These are phyloP conservation scores for Lathamus discolor DNA, from an alignment of 2,113 vertebrate genomes.

Conservation along the genomic window DNA sequence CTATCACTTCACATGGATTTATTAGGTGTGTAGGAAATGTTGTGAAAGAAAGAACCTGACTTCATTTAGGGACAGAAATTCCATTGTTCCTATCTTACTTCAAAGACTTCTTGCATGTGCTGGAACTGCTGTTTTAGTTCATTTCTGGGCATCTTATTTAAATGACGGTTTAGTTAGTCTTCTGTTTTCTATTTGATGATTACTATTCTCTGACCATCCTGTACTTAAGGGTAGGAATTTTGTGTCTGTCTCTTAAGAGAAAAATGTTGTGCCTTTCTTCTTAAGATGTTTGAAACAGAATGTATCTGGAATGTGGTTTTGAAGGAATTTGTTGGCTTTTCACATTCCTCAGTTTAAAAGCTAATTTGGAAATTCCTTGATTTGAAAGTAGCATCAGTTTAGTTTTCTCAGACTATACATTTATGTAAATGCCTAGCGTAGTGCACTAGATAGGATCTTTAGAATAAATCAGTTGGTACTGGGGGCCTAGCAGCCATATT, in stretches of 20 bases:
- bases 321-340: background rate
- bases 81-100: background rate
- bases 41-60: background rate
- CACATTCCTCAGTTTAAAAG: background rate
- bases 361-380: background rate
- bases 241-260: background rate
- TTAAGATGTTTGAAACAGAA: background rate
- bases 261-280: background rate
- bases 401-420: background rate
- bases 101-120: background rate
- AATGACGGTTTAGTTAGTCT: background rate
- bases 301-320: background rate
- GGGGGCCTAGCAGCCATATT: background rate
- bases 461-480: background rate
- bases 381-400: background rate
- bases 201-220: background rate
- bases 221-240: background rate
- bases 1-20: background rate
- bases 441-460: background rate
- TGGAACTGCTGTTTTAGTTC: background rate
- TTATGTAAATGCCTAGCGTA: background rate
- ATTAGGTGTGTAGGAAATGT: background rate
- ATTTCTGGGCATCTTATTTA: background rate
- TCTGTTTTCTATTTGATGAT: background rate
- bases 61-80: background rate